Percentiles rank a stretch among this genome's conserved stretches.
phyloP scores from a whole-genome alignment of 2,888 invertebrate species.

The Leptopilina myrica region DNA sequence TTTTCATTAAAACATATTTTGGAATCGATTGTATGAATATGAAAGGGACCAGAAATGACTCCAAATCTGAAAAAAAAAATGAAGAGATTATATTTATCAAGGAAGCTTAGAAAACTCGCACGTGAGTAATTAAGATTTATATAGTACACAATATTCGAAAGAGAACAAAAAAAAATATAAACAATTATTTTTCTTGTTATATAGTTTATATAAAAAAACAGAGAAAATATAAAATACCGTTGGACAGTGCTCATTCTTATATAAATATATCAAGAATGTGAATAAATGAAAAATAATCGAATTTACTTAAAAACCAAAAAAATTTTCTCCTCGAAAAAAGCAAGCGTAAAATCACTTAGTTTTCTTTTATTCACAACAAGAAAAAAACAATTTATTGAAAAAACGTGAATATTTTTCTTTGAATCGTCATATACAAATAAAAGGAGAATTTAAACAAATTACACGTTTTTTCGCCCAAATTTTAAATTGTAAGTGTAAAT shows the following conservation, averaged over 20 bases:
- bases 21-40: background rate
- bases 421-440: too few relatives aligned
- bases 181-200: slow-evolving; percentile 31
- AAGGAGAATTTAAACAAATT: background rate
- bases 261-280: background rate
- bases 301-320: background rate
- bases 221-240: background rate
- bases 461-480: slow-evolving; percentile 8
- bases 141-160: slow-evolving; percentile 10
- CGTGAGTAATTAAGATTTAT: slow-evolving; percentile 9
- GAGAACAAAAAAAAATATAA: background rate
- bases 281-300: slow-evolving; percentile 16
- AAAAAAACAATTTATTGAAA: too few relatives aligned
- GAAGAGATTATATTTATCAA: slow-evolving; percentile 15
- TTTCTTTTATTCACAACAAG: background rate
- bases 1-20: background rate
- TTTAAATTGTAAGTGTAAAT: background rate
- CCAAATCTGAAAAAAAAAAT: background rate
- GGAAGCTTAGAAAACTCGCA: background rate
- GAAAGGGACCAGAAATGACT: background rate
- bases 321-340: background rate
- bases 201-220: background rate
- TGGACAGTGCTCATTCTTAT: slow-evolving; percentile 23
- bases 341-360: slow-evolving; percentile 3
- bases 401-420: too few relatives aligned